Percentiles rank a stretch among this genome's conserved stretches.
Evolutionary conservation across 2,113 vertebrate genomes (phyloP).

Genomic region (Aix galericulata): DNA sequence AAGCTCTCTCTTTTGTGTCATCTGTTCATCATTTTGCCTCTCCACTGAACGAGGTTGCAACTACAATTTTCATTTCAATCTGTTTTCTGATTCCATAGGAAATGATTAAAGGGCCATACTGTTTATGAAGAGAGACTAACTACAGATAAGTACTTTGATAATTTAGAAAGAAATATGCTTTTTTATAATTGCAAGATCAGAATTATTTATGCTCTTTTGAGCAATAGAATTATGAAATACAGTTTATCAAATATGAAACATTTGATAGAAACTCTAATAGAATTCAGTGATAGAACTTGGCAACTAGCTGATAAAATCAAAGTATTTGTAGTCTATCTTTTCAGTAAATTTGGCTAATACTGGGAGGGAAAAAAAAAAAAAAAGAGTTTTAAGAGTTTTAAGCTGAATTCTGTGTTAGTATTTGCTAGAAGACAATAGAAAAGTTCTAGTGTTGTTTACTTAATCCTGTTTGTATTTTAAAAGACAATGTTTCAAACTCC

Average conservation of each 20-base stretch:
- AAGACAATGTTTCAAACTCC: not conserved
- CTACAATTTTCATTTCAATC: not conserved
- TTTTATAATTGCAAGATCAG: not conserved
- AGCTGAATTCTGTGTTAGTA: not conserved
- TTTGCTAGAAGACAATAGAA: not conserved
- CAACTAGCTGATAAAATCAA: not conserved
- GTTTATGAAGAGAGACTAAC: not conserved
- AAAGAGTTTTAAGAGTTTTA: not conserved
- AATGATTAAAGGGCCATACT: not conserved
- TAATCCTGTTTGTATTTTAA: not conserved
- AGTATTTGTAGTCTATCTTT: not conserved
- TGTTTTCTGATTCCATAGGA: not conserved
- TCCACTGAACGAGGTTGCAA: not conserved
- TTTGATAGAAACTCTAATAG: not conserved
- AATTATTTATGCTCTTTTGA: not conserved
- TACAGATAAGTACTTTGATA: not conserved
- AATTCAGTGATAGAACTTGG: not conserved
- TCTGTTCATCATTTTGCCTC: not conserved
- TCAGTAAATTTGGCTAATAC: not conserved
- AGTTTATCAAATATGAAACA: not conserved
- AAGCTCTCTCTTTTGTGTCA: not conserved
- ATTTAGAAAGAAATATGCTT: not conserved
- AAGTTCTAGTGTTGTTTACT: not conserved
- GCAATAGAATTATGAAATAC: not conserved
- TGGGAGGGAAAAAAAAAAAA: not conserved